Conservation (phyloP, 30 jellyfish, hydroid and myxozoan species). For the Hydractinia symbiolongicarpus region DNA sequence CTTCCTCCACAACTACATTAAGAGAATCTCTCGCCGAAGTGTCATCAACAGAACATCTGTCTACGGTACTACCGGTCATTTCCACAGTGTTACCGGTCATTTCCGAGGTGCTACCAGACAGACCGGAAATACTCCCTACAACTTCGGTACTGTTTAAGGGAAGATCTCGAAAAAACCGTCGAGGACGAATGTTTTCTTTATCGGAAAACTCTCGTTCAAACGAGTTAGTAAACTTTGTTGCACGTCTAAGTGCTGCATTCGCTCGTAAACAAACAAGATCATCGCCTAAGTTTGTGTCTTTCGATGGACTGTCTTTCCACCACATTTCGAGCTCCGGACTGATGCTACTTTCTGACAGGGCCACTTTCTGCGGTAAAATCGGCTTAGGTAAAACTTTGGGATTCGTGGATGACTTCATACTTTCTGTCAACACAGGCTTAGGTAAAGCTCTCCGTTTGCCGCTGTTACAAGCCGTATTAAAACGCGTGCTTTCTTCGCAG, state of each 20-base stretch:
- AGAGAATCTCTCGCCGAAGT: background rate
- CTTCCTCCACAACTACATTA: background rate
- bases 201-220: constrained; percentile 19
- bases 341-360: background rate
- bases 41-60: background rate
- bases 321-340: constrained; percentile 1
- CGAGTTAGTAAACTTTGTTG: constrained; percentile 12
- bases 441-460: constrained; percentile 17
- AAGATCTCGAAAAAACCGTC: background rate
- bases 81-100: background rate
- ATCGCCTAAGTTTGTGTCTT: constrained; percentile 2
- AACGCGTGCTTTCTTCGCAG: constrained; percentile 16
- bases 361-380: background rate
- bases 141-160: constrained; percentile 24
- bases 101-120: background rate
- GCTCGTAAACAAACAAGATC: constrained; percentile 32
- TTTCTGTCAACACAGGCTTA: constrained; percentile 8
- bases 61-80: background rate
- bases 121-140: background rate
- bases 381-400: constrained; percentile 20
- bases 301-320: background rate
- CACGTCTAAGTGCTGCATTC: constrained; percentile 24
- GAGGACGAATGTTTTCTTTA: constrained; percentile 16
- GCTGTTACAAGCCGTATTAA: constrained; percentile 26
- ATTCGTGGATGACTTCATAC: background rate